These are phyloP conservation scores for Psettodes erumei DNA, from an alignment of 2,113 vertebrate species.

Conservation along the genomic window DNA sequence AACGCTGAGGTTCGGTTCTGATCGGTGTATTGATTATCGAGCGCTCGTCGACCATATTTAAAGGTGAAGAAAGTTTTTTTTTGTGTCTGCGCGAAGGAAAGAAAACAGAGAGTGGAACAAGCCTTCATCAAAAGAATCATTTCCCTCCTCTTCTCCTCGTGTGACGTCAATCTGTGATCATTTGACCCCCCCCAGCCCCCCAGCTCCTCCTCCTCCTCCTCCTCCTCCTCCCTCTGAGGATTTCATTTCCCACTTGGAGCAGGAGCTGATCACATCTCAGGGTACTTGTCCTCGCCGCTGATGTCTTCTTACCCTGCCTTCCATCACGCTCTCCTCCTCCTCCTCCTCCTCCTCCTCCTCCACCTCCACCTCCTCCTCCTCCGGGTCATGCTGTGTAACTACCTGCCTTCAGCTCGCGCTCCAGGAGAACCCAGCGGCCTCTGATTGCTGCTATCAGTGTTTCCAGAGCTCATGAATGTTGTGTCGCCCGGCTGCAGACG, in stretches of 20 bases:
- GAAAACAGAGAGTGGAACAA: background rate
- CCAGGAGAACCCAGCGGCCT: background rate
- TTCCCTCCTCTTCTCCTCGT: background rate
- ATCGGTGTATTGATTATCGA: no score
- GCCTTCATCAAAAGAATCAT: background rate
- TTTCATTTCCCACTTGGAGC: conserved; percentile 27
- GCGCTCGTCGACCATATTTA: no score
- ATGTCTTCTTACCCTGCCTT: background rate
- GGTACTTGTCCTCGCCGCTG: background rate
- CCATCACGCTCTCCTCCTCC: conserved; percentile 2
- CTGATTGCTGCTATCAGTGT: background rate
- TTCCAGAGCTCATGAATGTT: background rate
- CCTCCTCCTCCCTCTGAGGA: conserved; percentile 7
- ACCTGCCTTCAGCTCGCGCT: conserved; percentile 4
- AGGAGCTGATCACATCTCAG: conserved; percentile 34
- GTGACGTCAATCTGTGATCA: background rate
- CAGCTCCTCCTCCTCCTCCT: background rate
- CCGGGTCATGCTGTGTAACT: conserved; percentile 4
- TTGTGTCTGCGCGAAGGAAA: no score
- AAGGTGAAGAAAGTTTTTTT: no score
- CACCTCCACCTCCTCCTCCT: background rate
- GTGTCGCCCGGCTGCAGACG: background rate
- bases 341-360: background rate
- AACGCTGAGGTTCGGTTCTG: no score
- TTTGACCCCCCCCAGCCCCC: no score